Conservation (phyloP, 2,113 vertebrate species). For the Nibea albiflora region DNA sequence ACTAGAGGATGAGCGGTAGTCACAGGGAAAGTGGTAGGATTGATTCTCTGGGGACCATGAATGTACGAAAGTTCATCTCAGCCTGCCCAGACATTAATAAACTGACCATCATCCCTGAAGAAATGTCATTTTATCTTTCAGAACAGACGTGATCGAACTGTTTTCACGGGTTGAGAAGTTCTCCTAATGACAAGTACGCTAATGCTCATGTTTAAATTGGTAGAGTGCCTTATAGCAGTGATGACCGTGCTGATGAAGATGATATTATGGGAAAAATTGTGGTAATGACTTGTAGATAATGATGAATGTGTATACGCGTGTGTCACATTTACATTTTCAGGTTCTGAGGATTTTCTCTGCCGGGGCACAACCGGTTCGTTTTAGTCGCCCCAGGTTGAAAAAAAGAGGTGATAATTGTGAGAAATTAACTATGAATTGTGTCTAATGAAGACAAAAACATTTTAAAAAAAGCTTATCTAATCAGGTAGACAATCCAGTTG, state of each 20-base stretch:
- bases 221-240: not conserved
- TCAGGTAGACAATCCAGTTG: not conserved
- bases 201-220: too few relatives aligned
- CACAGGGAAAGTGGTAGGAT: too few relatives aligned
- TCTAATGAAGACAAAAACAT: not conserved
- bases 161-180: not conserved
- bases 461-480: not conserved
- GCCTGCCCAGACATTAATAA: too few relatives aligned
- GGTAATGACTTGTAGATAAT: constrained; percentile 4
- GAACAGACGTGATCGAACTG: not conserved
- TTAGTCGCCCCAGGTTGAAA: not conserved
- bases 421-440: not conserved
- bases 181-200: not conserved
- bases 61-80: not conserved
- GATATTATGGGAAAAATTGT: constrained; percentile 1
- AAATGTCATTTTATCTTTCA: not conserved
- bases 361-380: constrained; percentile 1
- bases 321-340: constrained; percentile 7
- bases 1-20: not conserved
- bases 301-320: not conserved
- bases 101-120: not conserved
- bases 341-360: constrained; percentile 7
- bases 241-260: not conserved
- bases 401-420: not conserved
- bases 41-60: not conserved